Evolutionary conservation across 2,113 vertebrate species (phyloP).

Genomic region (Peromyscus maniculatus): DNA sequence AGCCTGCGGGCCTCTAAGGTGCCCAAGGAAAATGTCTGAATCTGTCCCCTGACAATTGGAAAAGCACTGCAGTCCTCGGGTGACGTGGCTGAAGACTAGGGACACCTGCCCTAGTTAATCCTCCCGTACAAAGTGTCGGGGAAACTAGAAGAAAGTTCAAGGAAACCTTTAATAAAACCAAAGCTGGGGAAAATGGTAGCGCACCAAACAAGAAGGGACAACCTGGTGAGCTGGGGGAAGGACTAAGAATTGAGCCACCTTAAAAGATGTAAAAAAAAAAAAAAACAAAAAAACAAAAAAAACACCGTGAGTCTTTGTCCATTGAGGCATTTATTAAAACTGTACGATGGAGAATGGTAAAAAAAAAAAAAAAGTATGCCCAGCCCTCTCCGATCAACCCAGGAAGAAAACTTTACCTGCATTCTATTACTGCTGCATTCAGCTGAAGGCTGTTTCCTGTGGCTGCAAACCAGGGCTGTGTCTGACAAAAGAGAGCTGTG

Average conservation of each 20-base stretch:
- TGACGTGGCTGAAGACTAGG: not conserved
- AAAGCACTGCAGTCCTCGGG: not conserved
- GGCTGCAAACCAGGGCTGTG: not conserved
- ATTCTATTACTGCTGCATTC: not conserved
- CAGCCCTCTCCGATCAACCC: not conserved
- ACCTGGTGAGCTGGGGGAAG: not conserved
- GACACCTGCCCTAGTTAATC: not conserved
- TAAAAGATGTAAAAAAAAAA: too few species aligned
- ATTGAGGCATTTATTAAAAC: not conserved
- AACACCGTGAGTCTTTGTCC: not conserved
- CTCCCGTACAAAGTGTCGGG: not conserved
- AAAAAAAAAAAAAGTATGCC: not conserved
- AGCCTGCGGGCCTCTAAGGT: not conserved
- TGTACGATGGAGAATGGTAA: not conserved
- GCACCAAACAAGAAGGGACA: not conserved
- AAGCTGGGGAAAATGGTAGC: too few species aligned
- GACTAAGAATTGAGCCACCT: not conserved
- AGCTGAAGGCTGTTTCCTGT: not conserved
- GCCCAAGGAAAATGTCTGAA: not conserved
- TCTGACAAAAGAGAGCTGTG: not conserved
- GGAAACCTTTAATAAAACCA: not conserved
- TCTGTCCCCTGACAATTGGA: not conserved
- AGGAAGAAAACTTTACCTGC: not conserved
- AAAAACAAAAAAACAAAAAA: too few species aligned
- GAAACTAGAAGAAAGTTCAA: not conserved